Evolutionary conservation across 2,888 invertebrate species (phyloP).

Genomic region (Phalera bucephala): DNA sequence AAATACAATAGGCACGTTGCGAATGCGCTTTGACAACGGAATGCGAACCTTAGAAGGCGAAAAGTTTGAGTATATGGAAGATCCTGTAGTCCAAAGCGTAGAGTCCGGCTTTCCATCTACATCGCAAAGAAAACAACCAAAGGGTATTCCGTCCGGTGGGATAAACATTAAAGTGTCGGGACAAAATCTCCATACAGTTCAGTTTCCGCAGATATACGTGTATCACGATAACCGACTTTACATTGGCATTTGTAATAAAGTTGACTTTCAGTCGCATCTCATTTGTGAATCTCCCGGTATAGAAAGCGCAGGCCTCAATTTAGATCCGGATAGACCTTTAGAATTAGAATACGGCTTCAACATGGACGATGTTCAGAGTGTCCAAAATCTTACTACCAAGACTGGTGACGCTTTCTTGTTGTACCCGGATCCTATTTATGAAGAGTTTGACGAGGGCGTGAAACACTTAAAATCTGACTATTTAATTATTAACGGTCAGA

Average conservation of each 20-base stretch:
- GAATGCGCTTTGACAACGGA: slow-evolving; percentile 93
- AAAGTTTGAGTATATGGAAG: slow-evolving; percentile 93
- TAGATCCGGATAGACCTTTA: slow-evolving; percentile 92
- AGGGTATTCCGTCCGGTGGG: slow-evolving; percentile 96
- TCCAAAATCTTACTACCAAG: slow-evolving; percentile 88
- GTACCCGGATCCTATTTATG: slow-evolving; percentile 96
- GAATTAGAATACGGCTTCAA: slow-evolving; percentile 96
- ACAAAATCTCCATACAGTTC: slow-evolving; percentile 94
- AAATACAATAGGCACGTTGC: slow-evolving; percentile 85
- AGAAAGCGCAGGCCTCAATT: slow-evolving; percentile 85
- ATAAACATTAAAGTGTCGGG: slow-evolving; percentile 95
- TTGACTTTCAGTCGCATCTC: slow-evolving; percentile 90
- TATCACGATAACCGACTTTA: slow-evolving; percentile 92
- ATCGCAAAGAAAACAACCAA: slow-evolving; percentile 89
- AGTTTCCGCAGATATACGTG: slow-evolving; percentile 97
- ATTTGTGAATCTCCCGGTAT: slow-evolving; percentile 94
- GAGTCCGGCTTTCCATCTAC: slow-evolving; percentile 86
- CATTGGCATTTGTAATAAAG: slow-evolving; percentile 84
- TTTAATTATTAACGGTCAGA: slow-evolving; percentile 95
- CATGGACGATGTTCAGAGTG: slow-evolving; percentile 96
- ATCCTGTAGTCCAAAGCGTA: slow-evolving; percentile 93
- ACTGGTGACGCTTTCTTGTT: slow-evolving; percentile 90
- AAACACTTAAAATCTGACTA: slow-evolving; percentile 98
- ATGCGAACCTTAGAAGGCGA: slow-evolving; percentile 90
- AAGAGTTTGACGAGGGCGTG: slow-evolving; percentile 93